phyloP scores from a whole-genome alignment of 1,140 invertebrate genomes.

The Euborellia annulipes region DNA sequence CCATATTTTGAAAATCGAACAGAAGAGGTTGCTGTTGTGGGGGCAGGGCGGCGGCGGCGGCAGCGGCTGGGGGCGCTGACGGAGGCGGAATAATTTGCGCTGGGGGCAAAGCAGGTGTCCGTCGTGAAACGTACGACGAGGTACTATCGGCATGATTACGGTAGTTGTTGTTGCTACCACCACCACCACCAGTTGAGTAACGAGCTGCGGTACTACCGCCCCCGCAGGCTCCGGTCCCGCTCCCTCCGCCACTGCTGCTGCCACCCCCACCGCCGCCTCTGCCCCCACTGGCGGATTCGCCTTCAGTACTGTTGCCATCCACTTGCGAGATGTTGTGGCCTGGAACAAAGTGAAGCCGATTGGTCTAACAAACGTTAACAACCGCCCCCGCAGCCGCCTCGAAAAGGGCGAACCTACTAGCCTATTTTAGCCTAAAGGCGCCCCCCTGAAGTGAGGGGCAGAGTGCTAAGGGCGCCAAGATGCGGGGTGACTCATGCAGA shows the following conservation, averaged over 20 bases:
- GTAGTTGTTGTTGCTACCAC: conserved; percentile 29
- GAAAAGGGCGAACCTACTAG: too few species aligned
- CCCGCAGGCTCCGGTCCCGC: conserved; percentile 36
- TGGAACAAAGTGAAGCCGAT: conserved; percentile 21
- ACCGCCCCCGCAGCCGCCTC: conserved; percentile 11
- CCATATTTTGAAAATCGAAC: too few species aligned
- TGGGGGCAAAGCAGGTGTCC: conserved; percentile 25
- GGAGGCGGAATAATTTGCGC: conserved; percentile 23
- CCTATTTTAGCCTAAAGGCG: conserved; percentile 7
- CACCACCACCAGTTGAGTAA: conserved; percentile 40
- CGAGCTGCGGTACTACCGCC: conserved; percentile 42
- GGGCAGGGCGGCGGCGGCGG: too few species aligned
- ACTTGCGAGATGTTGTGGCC: conserved; percentile 80
- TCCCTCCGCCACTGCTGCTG: conserved; percentile 44
- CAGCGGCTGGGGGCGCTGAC: conserved; percentile 12
- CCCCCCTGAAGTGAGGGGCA: conserved; percentile 9
- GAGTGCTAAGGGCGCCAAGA: conserved; percentile 8
- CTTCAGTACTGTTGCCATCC: conserved; percentile 71
- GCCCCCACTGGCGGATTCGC: conserved; percentile 48
- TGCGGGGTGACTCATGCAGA: conserved; percentile 7
- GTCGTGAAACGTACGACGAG: conserved; percentile 30
- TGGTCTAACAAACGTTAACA: conserved; percentile 6
- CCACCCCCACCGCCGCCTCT: conserved; percentile 57
- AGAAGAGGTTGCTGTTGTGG: too few species aligned
- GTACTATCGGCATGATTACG: background rate